Evolutionary conservation across 2,888 invertebrate species (phyloP), one percentile per base, ranked within the genome.

Genomic region (Lingula anatina): DNA sequence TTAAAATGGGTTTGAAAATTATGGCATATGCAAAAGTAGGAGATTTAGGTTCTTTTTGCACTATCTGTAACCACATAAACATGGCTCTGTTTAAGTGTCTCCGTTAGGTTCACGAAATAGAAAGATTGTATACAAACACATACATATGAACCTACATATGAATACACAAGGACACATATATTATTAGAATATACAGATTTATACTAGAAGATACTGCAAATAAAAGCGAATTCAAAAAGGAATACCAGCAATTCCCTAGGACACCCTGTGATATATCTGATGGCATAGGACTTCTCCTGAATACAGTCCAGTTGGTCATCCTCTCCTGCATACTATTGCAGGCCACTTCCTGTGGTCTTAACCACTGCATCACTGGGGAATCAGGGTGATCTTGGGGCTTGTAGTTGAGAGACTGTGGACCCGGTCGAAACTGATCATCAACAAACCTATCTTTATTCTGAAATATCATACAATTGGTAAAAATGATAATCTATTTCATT

Each of bases 251-350:
- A 79, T 97, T 95, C 46, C 97, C 97, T 21, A 97, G 82, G 21
- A 94, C 89, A 48, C 92, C 93, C 81, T 96, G 96, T 38, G 91
- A 92, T 66, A 96, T 96, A 77, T 96, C 96, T 0, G 93, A 91
- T 26, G 95, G 93, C 60, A 91, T 77, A 0, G 95, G 95, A 47
- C 88, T 91, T 39, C 15, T 9, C 9, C 94, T 82, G 80, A 93
- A 96, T 43, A 96, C 91, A 35, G 87, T 87, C 95, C 95, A 96
- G 15, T 87, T 86, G 3, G 73, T 62, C 27, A 54, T 57, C 31
- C 45, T 65, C 63, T 62, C 73, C 36, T 70, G 70, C 85, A 75
- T 66, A 84, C 83, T 20, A 83, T 83, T 64, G 85, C 84, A 35
- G 83, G 83, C 85, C 54, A 95, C 90, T 72, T 94, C 88, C 64